Evolutionary conservation across 2,113 vertebrate species (phyloP).

Genomic region (Neotoma lepida): DNA sequence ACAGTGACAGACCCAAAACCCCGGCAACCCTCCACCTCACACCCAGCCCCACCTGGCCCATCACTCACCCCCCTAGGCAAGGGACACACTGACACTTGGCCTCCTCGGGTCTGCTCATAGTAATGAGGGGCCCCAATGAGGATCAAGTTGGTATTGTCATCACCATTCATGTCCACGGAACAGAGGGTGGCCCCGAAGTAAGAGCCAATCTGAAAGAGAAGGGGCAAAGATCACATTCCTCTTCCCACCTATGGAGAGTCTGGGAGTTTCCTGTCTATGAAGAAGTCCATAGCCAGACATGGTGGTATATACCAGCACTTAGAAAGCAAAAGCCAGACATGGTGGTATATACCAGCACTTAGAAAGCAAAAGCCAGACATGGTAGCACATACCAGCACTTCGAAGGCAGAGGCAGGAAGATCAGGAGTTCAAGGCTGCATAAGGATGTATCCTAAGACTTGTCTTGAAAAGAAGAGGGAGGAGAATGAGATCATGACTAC

Average conservation of each 20-base stretch:
- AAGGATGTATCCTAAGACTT: neutral
- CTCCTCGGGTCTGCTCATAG: constrained; percentile 69
- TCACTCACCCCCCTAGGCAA: constrained; percentile 60
- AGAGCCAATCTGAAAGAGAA: constrained; percentile 81
- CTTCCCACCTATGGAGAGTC: neutral
- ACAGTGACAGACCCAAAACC: neutral
- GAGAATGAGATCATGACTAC: neutral
- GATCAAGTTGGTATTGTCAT: constrained; percentile 69
- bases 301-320: neutral
- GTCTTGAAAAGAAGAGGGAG: neutral
- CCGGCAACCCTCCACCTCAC: neutral
- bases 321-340: neutral
- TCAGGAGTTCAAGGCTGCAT: neutral
- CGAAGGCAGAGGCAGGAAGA: neutral
- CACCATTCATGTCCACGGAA: constrained; percentile 74
- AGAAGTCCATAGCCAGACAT: neutral
- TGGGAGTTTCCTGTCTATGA: neutral
- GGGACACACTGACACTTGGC: constrained; percentile 76
- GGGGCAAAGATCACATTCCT: neutral
- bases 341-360: neutral
- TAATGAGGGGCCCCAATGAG: constrained; percentile 82
- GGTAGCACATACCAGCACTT: neutral
- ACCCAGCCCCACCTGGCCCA: neutral
- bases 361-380: neutral
- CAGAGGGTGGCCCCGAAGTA: constrained; percentile 83